Base-by-base conservation (phyloP, 2,113 vertebrate genomes). In the Pycnonotus jocosus region DNA sequence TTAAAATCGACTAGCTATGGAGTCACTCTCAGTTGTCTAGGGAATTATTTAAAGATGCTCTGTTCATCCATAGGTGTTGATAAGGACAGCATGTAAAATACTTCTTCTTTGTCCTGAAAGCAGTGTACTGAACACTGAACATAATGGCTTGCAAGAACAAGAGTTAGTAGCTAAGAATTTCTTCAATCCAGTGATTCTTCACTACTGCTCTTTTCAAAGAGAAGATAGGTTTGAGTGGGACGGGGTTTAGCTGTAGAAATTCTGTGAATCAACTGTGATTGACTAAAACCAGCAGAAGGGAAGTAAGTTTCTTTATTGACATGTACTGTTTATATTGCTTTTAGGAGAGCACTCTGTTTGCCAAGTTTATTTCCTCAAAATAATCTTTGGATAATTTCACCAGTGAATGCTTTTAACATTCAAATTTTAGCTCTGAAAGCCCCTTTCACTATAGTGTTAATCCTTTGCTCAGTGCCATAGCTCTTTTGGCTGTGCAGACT, bases 391-490 rank as follows among this genome's bases (percentile, higher is more conserved):
- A 38, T 80, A 71, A n/a, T 79, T 82, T 79, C 27, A 60, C 21
- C 68, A 56, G 25, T n/a, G 51, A 82, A 62, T 50, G 23, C 38
- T 66, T 92, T 87, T 42, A 70, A n/a, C 37, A 22, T 74, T 58
- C 18, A 50, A 16, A 66, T 90, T 85, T 92, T 68, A 62, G 17
- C 35, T 78, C 62, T 65, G 77, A 83, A 86, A 91, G 40, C 37
- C 60, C 65, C 57, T 66, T 62, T 68, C 17, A 45, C 17, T 37
- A 3, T 4, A 18, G 20, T 22, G 53, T 21, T 90, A 58, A 71
- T 68, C 18, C 23, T 79, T 81, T 0, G 0, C 23, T 90, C 28
- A 13, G 38, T 3, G 1, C 54, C 60, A 30, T 9, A 56, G 44
- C 19, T 83, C 30, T 77, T 85, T 38, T 5, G 28, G 22, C n/a